These are phyloP conservation scores for Enteromius afrohamiltoni DNA, from an alignment of 2,797 vertebrate species.

Conservation along the genomic window DNA sequence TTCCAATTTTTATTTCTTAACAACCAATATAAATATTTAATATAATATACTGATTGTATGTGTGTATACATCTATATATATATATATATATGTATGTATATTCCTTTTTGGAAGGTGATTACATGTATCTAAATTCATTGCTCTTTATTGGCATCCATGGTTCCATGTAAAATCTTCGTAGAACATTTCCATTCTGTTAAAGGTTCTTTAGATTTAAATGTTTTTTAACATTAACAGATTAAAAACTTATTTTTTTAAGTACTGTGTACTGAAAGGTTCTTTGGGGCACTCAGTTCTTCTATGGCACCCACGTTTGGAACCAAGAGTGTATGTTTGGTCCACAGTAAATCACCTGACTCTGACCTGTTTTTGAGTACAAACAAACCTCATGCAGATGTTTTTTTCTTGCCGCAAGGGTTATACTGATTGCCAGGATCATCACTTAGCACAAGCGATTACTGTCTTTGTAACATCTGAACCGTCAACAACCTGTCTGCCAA, in stretches of 20 bases:
- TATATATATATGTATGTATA: too few relatives aligned
- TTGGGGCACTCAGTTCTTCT: not conserved
- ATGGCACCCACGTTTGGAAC: not conserved
- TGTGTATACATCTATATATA: too few relatives aligned
- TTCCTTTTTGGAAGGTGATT: too few relatives aligned
- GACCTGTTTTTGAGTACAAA: not conserved
- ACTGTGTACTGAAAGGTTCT: not conserved
- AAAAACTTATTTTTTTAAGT: too few relatives aligned
- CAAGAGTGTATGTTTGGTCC: not conserved
- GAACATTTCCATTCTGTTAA: not conserved
- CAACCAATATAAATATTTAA: too few relatives aligned
- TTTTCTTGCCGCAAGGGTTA: not conserved
- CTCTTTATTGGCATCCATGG: not conserved
- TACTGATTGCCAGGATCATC: not conserved
- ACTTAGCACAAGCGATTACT: slow-evolving; percentile 16
- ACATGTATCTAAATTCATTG: too few relatives aligned
- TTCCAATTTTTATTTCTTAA: too few relatives aligned
- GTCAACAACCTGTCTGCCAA: not conserved
- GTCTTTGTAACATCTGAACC: slow-evolving; percentile 3
- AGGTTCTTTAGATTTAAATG: not conserved
- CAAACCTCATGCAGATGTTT: not conserved
- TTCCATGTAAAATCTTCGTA: not conserved
- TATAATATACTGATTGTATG: too few relatives aligned
- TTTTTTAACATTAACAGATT: not conserved
- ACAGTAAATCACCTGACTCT: not conserved